Conservation (phyloP, 2,888 invertebrate species). For the Acronicta leporina region DNA sequence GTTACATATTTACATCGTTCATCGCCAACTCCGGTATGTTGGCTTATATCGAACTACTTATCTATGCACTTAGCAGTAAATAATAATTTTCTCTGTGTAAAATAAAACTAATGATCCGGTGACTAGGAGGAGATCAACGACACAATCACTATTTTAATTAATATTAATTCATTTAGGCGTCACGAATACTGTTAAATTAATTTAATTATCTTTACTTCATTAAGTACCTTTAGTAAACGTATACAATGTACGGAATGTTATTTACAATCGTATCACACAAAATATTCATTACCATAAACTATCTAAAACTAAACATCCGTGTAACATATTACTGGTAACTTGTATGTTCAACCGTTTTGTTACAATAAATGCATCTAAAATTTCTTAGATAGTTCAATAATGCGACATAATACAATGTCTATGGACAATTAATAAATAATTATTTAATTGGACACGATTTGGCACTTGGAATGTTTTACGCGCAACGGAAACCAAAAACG, state of each 20-base stretch:
- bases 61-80: constrained; percentile 49
- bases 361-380: constrained; percentile 72
- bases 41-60: constrained; percentile 46
- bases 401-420: constrained; percentile 56
- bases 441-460: constrained; percentile 82
- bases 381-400: constrained; percentile 69
- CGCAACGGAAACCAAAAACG: constrained; percentile 55
- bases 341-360: constrained; percentile 56
- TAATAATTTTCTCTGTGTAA: constrained; percentile 32
- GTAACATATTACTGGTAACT: constrained; percentile 56
- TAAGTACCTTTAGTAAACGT: constrained; percentile 75
- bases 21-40: constrained; percentile 48
- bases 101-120: constrained; percentile 47
- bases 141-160: constrained; percentile 52
- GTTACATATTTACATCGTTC: constrained; percentile 72
- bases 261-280: constrained; percentile 80
- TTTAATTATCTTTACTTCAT: constrained; percentile 34
- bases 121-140: constrained; percentile 57
- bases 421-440: constrained; percentile 46
- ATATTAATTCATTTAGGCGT: constrained; percentile 43
- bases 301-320: constrained; percentile 65
- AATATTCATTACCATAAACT: constrained; percentile 63
- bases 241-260: constrained; percentile 78
- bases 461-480: constrained; percentile 75
- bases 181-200: constrained; percentile 55